Evolutionary conservation across 2,888 invertebrate genomes (phyloP), one percentile per base, ranked within the genome.

Genomic region (Apamea monoglypha): DNA sequence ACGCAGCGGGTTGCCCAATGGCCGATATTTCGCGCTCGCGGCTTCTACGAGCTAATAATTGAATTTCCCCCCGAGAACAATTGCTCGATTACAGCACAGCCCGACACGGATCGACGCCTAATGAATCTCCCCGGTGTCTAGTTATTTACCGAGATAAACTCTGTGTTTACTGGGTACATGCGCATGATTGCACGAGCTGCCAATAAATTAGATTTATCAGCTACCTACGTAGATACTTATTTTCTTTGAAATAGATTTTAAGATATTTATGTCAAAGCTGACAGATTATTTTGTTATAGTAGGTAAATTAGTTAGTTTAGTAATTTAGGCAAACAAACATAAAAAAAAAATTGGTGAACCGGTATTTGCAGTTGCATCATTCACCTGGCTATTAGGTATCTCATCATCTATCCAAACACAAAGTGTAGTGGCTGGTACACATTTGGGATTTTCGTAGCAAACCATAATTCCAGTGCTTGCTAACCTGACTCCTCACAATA

Each of bases 111-210:
- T 95, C 96, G 96, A 96, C 95, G 96, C 95, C 95, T 96, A 97
- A 96, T 96, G 96, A 96, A 96, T 96, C 96, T 96, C 94, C 92
- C 90, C 92, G 94, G 95, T 96, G 96, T 96, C 96, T 96, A 95
- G 96, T 95, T 96, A 96, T 95, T 96, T 95, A 96, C 95, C 90
- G 94, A 96, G 96, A 96, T 96, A 96, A 96, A 95, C 95, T 93
- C 95, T 91, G 94, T 96, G 95, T 96, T 96, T 96, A 95, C 95
- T 93, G 94, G 94, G 92, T 94, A 96, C 96, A 96, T 94, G 96
- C 95, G 93, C 96, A 95, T 96, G 96, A 96, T 96, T 96, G 96
- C 96, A 96, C 95, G 96, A 96, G 95, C 96, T 94, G 93, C 95
- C 94, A 94, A 95, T 96, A 96, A 95, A 96, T 95, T 95, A 96